These are phyloP conservation scores for cattle (Bos taurus) DNA, from an alignment of 2,113 vertebrate genomes.

Conservation along the genomic window ARS-UCD2.0 NC_037357.1:99868501-99869000, in stretches of 20 bases:
- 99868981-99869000: neutral
- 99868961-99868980: neutral
- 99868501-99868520: neutral
- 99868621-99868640: neutral
- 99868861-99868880: neutral
- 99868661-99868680: neutral
- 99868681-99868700: neutral
- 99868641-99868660: neutral
- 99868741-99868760: neutral
- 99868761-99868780: neutral
- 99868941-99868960: neutral
- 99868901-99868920: neutral
- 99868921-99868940: neutral
- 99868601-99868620: neutral
- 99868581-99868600: slow-evolving; percentile 5
- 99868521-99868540: neutral
- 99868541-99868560: neutral
- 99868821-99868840: neutral
- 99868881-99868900: neutral
- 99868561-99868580: neutral
- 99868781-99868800: neutral
- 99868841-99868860: neutral
- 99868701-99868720: neutral
- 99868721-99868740: neutral
- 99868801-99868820: neutral